A percentile compares a stretch with the other conserved stretches of the same genome.
Conservation (phyloP, 2,888 invertebrate genomes). For the Hedya salicella region DNA sequence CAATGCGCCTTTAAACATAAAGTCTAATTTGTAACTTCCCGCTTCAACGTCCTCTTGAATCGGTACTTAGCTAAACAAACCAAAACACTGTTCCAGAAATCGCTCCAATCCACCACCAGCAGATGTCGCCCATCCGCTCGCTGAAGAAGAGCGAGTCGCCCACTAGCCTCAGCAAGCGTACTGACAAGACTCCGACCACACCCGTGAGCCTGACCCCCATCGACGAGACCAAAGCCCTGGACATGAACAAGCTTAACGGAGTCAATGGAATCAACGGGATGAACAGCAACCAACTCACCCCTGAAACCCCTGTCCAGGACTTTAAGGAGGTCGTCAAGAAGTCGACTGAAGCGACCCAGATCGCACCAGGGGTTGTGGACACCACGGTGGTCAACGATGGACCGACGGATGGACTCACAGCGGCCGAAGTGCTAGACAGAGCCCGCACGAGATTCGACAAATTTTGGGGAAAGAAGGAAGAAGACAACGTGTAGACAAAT, state of each 20-base stretch:
- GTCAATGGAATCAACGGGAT: constrained; percentile 61
- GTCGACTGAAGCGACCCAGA: constrained; percentile 78
- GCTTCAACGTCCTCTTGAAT: neutral
- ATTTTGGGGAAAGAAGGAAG: constrained; percentile 91
- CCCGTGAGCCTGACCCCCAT: constrained; percentile 81
- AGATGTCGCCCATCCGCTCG: constrained; percentile 83
- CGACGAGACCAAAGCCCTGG: constrained; percentile 79
- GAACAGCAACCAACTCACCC: constrained; percentile 73
- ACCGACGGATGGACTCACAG: constrained; percentile 82
- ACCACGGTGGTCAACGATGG: constrained; percentile 80
- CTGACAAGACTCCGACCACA: constrained; percentile 82
- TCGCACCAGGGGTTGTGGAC: constrained; percentile 84
- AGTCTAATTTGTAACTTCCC: constrained; percentile 53
- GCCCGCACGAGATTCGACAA: constrained; percentile 93
- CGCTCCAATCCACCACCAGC: constrained; percentile 81
- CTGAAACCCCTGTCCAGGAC: constrained; percentile 74
- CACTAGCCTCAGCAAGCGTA: constrained; percentile 78
- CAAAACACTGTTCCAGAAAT: constrained; percentile 74
- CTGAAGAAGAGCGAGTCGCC: constrained; percentile 81
- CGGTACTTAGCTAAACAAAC: constrained; percentile 44
- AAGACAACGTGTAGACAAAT: constrained; percentile 80
- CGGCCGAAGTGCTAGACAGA: constrained; percentile 91
- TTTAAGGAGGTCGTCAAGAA: constrained; percentile 76
- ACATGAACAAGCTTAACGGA: constrained; percentile 76
- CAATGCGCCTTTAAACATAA: neutral